These are phyloP conservation scores for Dolichomitus sp. DNA, from an alignment of 2,888 invertebrate genomes.

Conservation along the genomic window DNA sequence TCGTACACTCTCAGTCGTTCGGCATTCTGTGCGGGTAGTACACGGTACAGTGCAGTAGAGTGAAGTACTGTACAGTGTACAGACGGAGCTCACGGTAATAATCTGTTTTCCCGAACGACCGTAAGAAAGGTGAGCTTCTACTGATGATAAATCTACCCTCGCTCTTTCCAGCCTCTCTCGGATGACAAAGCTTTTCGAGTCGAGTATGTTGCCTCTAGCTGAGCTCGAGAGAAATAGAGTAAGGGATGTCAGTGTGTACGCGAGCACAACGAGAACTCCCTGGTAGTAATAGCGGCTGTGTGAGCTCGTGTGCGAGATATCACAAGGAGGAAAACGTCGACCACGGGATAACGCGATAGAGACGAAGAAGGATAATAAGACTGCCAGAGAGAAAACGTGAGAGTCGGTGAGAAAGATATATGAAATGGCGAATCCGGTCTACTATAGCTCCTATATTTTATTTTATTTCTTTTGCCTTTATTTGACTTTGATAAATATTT, in stretches of 20 bases:
- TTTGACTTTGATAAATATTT: conserved; percentile 1
- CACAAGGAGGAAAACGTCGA: conserved; percentile 30
- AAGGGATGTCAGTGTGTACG: conserved; percentile 33
- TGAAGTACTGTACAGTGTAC: conserved; percentile 25
- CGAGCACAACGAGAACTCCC: not conserved
- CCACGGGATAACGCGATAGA: conserved; percentile 39
- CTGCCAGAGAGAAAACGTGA: conserved; percentile 38
- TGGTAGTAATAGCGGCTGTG: not conserved
- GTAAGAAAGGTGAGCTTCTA: conserved; percentile 54
- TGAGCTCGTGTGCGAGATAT: conserved; percentile 22
- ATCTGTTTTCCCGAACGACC: conserved; percentile 50
- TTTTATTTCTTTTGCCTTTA: conserved; percentile 2
- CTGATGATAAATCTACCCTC: conserved; percentile 54
- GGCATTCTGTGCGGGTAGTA: conserved; percentile 9
- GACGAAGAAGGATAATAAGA: conserved; percentile 40
- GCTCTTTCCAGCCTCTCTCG: conserved; percentile 58
- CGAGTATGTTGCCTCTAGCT: conserved; percentile 64
- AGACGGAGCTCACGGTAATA: conserved; percentile 41
- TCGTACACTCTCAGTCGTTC: conserved; percentile 11
- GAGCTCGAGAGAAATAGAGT: conserved; percentile 47
- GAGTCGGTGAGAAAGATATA: conserved; percentile 32
- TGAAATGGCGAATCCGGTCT: conserved; percentile 1
- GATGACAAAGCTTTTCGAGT: conserved; percentile 76
- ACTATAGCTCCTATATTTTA: conserved; percentile 10
- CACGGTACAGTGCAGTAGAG: not conserved